Evolutionary conservation across 2,888 invertebrate genomes (phyloP), one percentile per base, ranked within the genome.

Genomic region (Dasypogon diadema): DNA sequence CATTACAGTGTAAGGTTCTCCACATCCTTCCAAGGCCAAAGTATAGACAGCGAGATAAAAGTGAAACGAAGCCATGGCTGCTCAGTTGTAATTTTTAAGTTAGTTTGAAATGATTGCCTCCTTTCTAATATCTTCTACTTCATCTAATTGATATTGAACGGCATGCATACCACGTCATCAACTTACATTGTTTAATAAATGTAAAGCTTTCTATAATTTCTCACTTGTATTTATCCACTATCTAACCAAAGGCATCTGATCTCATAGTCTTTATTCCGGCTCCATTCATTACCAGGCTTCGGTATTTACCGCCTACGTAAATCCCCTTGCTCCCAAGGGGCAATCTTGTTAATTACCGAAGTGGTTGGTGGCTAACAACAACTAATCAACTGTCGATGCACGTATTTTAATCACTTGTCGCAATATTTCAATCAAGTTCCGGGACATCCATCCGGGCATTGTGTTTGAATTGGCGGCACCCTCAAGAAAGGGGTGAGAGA

Each of bases 321-420:
- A 73, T 56, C 56, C 56, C 54, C 55, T 37, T 30, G 21, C 55
- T 42, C 73, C 56, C 73, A n/a, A 10, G 46, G 73, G 73, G 22
- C 73, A 56, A 73, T 73, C 73, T 73, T 56, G 73, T 73, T 73
- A 73, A 73, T 73, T 73, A 73, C 72, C 73, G 78, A 75, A 76
- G 77, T 73, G 78, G 78, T 78, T 77, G 78, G 79, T 77, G 78
- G 75, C 79, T 79, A 79, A 79, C 79, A 80, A 79, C 80, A 77
- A 80, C 80, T 80, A 80, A 80, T 80, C 79, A 80, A 80, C 79
- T 79, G 79, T 79, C 79, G 78, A 79, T 79, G 80, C 78, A 80
- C 80, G 79, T 80, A 79, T 80, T 80, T 80, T 79, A 80, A 79
- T 80, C 79, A 79, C 79, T 79, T 80, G 80, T 80, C 80, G 78